A percentile compares a stretch with the other conserved stretches of the same genome.
Evolutionary conservation across 2,113 vertebrate species (phyloP).

Genomic region (Ia io): DNA sequence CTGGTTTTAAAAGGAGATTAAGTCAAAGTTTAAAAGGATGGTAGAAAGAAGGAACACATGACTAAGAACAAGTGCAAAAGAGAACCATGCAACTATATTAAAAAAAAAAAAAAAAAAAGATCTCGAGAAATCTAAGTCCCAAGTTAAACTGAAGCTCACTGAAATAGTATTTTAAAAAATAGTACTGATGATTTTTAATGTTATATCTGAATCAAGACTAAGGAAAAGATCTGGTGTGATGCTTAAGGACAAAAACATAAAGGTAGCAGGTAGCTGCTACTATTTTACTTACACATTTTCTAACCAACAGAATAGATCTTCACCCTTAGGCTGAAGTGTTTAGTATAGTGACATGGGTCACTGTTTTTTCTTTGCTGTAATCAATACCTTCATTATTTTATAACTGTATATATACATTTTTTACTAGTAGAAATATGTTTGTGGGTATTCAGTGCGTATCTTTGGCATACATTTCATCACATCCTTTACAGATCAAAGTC

Average conservation of each 20-base stretch:
- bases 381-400: not conserved
- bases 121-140: not conserved
- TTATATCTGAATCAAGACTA: not conserved
- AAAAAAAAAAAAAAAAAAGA: not conserved
- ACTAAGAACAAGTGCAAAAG: not conserved
- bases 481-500: not conserved
- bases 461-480: not conserved
- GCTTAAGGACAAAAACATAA: not conserved
- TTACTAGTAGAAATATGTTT: not conserved
- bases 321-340: not conserved
- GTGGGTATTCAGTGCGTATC: not conserved
- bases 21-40: not conserved
- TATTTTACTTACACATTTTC: not conserved
- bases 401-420: not conserved
- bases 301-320: not conserved
- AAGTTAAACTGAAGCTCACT: not conserved
- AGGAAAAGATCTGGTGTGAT: not conserved
- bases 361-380: not conserved
- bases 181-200: not conserved
- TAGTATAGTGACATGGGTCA: not conserved
- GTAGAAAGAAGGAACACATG: not conserved
- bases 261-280: not conserved
- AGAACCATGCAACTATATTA: not conserved
- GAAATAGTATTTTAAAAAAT: not conserved
- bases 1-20: slow-evolving; percentile 16